Base-by-base conservation (phyloP, 37 sponge, comb jelly and placozoan species). In the Amphimedon queenslandica region DNA sequence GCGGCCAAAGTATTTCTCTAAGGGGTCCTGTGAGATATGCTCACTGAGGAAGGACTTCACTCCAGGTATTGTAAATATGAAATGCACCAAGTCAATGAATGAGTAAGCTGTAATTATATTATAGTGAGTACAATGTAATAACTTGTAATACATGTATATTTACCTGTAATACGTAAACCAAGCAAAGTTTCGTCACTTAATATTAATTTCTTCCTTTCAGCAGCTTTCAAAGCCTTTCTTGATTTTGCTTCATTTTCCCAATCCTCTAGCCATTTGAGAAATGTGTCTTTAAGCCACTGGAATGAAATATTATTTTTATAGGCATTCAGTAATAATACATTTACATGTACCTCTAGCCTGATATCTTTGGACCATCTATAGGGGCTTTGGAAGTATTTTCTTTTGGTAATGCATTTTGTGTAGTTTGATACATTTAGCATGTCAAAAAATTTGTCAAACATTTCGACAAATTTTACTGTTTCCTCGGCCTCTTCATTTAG, bases 361-460 rank as follows among this genome's bases (percentile, higher is more conserved):
- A 61, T 24, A 27, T 61, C 63, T 61, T 27, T 27, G 6, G 30
- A 6, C 30, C 63, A 61, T 23, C 63, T 18, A 27, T 61, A 61
- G 21, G 63, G 63, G 47, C 38, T 25, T 29, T 69, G 34, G 27
- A 69, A 69, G n/a, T 42, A 37, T 38, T 69, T 69, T 47, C 38
- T 28, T 23, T 23, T 28, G 43, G 3, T 23, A 39, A 36, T 37
- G 20, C 47, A 42, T 42, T 40, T 39, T 42, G 70, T n/a, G n/a
- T n/a, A n/a, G n/a, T n/a, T n/a, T n/a, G n/a, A n/a, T n/a, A n/a
- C n/a, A n/a, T n/a, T n/a, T 69, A 69, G 43, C 3, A 47, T 39
- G 41, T 69, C 70, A 39, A 69, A 69, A 39, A 69, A 69, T 29
- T 69, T 69, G 70, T 69, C 70, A 20, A 69, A 28, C 70, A 28